Evolutionary conservation across 2,113 vertebrate genomes (phyloP).

Genomic region (Myrmecobius fasciatus): DNA sequence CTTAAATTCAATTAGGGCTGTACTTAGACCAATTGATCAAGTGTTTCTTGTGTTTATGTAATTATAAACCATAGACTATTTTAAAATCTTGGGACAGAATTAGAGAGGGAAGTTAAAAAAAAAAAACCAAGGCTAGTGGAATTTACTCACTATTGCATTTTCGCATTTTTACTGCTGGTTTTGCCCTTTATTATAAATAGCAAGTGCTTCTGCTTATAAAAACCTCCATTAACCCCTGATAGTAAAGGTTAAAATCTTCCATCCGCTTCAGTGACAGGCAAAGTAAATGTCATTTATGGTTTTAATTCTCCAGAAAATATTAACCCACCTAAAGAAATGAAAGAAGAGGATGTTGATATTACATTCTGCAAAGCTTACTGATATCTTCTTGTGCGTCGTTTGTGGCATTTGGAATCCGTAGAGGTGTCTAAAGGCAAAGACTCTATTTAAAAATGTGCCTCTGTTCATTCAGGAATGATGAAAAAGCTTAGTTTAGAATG

Average conservation of each 20-base stretch:
- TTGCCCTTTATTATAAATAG: slow-evolving; percentile 60
- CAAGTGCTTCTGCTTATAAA: not conserved
- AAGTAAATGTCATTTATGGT: slow-evolving; percentile 55
- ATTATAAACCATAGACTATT: not conserved
- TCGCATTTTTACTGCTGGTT: not conserved
- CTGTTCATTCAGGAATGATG: not conserved
- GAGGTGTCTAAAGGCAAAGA: not conserved
- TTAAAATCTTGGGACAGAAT: not conserved
- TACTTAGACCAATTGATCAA: not conserved
- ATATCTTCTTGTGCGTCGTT: not conserved
- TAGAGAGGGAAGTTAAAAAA: not conserved
- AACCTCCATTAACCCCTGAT: not conserved
- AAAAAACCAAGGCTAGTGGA: not conserved
- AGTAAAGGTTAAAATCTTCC: not conserved
- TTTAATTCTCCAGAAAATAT: slow-evolving; percentile 20
- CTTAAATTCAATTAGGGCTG: not conserved
- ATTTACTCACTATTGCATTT: slow-evolving; percentile 20
- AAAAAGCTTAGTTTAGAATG: not conserved
- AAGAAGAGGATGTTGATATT: not conserved
- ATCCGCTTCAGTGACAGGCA: not conserved
- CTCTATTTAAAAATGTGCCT: not conserved
- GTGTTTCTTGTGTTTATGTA: not conserved
- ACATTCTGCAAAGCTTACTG: accelerated
- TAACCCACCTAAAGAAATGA: not conserved
- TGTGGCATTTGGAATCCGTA: not conserved